phyloP scores from a whole-genome alignment of 2,797 vertebrate species.

The Neopelma chrysocephalum region DNA sequence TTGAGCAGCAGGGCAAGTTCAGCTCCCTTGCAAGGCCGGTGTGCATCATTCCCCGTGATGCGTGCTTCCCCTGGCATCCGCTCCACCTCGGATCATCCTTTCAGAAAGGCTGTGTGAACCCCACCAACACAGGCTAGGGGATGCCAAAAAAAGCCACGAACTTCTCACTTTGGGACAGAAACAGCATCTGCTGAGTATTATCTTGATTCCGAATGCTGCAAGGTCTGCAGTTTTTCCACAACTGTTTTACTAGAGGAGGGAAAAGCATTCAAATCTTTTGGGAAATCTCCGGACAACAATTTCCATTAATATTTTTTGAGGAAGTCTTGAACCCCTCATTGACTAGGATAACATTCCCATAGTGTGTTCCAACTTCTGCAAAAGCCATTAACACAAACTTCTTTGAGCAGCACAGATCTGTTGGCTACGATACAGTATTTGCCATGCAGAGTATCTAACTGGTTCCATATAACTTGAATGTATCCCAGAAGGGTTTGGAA shows the following conservation, averaged over 20 bases:
- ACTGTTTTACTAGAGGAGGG: slow-evolving; percentile 30
- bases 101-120: slow-evolving; percentile 5
- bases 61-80: not conserved
- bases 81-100: not conserved
- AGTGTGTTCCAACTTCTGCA: slow-evolving; percentile 63
- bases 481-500: not conserved
- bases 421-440: not conserved
- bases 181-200: slow-evolving; percentile 46
- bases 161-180: slow-evolving; percentile 1
- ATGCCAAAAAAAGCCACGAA: not conserved
- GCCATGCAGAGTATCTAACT: not conserved
- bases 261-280: slow-evolving; percentile 62
- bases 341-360: slow-evolving; percentile 64
- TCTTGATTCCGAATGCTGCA: slow-evolving; percentile 30
- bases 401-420: not conserved
- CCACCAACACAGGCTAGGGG: not conserved
- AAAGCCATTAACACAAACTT: slow-evolving; percentile 47
- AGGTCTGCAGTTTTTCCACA: slow-evolving; percentile 52
- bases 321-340: slow-evolving; percentile 55
- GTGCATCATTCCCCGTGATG: not conserved
- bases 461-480: not conserved
- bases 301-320: slow-evolving; percentile 69
- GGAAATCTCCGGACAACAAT: slow-evolving; percentile 62
- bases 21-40: not conserved
- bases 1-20: not conserved